Evolutionary conservation across 2,113 vertebrate species (phyloP).

Genomic region (Hepsetus odoe): DNA sequence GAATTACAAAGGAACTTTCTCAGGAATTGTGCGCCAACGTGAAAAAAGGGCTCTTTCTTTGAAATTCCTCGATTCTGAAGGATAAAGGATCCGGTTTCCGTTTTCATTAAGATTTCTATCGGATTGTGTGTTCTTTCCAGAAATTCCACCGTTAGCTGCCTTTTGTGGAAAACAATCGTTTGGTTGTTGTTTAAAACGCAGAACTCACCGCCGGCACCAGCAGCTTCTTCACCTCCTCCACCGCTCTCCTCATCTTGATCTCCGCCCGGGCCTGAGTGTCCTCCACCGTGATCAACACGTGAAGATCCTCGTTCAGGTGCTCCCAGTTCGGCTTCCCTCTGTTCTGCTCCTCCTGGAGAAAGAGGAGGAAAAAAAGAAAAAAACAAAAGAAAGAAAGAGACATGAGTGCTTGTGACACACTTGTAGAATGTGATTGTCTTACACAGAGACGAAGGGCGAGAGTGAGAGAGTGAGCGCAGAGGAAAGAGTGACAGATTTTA

Average conservation of each 20-base stretch:
- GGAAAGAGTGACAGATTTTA: constrained; percentile 25
- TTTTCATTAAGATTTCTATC: too few species aligned
- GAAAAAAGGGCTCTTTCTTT: too few species aligned
- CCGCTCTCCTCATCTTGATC: constrained; percentile 82
- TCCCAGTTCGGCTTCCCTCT: constrained; percentile 85
- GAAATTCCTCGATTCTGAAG: too few species aligned
- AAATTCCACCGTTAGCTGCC: too few species aligned
- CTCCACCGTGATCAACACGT: constrained; percentile 83
- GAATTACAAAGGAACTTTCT: too few species aligned
- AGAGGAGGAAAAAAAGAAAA: constrained; percentile 1
- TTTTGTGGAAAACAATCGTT: too few species aligned
- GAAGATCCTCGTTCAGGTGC: constrained; percentile 83
- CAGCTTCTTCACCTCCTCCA: constrained; percentile 85
- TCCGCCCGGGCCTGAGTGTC: constrained; percentile 81
- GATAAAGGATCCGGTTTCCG: too few species aligned
- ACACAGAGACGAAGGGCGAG: constrained; percentile 10
- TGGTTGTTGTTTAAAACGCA: neutral
- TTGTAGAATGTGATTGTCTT: constrained; percentile 4
- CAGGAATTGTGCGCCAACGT: too few species aligned
- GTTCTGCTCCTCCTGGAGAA: constrained; percentile 83
- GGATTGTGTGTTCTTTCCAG: too few species aligned
- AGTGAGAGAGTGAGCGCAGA: neutral
- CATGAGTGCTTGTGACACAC: constrained; percentile 1
- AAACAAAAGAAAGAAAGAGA: constrained; percentile 8
- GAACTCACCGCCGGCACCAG: constrained; percentile 81